phyloP scores from a whole-genome alignment of 2,888 invertebrate species.

The Gymnocheta viridis region DNA sequence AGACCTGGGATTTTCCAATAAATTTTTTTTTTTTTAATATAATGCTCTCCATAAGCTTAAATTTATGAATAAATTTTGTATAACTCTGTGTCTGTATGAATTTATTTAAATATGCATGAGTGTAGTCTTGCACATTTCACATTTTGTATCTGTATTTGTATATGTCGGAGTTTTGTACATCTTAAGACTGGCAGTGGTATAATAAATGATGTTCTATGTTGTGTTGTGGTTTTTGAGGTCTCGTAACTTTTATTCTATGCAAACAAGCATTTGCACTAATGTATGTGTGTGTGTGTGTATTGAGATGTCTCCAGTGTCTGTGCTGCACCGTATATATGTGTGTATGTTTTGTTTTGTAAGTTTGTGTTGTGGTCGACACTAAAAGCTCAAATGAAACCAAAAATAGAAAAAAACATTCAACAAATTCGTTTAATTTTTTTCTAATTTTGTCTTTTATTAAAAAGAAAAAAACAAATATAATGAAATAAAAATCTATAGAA shows the following conservation, averaged over 20 bases:
- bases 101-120: constrained; percentile 10
- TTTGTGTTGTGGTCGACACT: constrained; percentile 64
- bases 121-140: background rate
- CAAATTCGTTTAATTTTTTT: constrained; percentile 22
- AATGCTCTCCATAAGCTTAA: background rate
- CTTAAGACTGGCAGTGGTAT: constrained; percentile 67
- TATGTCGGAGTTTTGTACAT: constrained; percentile 9
- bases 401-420: background rate
- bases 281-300: constrained; percentile 9
- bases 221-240: constrained; percentile 68
- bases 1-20: constrained; percentile 7
- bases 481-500: background rate
- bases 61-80: background rate
- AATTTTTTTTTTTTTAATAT: constrained; percentile 2
- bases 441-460: background rate
- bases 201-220: constrained; percentile 70
- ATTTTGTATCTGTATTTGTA: background rate
- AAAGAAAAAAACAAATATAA: too few species aligned
- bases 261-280: constrained; percentile 15
- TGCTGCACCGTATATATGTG: background rate
- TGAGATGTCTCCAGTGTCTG: background rate
- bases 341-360: constrained; percentile 30
- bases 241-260: constrained; percentile 67
- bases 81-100: background rate
- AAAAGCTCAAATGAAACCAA: constrained; percentile 63